Percentiles rank a stretch among this genome's conserved stretches.
These are phyloP conservation scores for Nudaria mundana DNA, from an alignment of 2,888 invertebrate genomes.

Conservation along the genomic window DNA sequence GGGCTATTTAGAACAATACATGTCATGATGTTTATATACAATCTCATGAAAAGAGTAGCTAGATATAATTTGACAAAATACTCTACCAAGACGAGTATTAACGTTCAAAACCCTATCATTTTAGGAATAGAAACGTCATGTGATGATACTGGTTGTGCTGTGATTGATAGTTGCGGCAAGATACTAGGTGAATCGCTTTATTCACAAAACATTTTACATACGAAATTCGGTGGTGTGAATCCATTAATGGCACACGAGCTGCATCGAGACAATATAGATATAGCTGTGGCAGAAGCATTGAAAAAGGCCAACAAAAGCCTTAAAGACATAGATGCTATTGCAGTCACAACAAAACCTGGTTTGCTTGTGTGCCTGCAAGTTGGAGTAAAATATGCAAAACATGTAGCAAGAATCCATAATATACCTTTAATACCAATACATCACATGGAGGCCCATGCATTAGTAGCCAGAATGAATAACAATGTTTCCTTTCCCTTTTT, in stretches of 20 bases:
- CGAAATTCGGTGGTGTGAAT: constrained; percentile 92
- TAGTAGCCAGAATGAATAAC: constrained; percentile 89
- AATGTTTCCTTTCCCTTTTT: constrained; percentile 92
- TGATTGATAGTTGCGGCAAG: constrained; percentile 86
- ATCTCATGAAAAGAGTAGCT: constrained; percentile 1
- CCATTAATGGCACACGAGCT: constrained; percentile 92
- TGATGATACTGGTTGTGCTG: constrained; percentile 97
- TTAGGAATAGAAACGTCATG: constrained; percentile 98
- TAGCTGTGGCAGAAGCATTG: constrained; percentile 86
- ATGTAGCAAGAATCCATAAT: constrained; percentile 83
- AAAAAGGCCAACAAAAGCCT: constrained; percentile 79
- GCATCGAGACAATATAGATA: constrained; percentile 89
- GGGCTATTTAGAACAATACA: background rate
- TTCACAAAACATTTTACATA: constrained; percentile 89
- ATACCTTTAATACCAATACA: constrained; percentile 97
- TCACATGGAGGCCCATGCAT: constrained; percentile 99
- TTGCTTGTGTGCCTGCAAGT: constrained; percentile 88
- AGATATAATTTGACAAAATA: background rate
- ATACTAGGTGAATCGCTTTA: constrained; percentile 90
- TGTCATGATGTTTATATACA: constrained; percentile 8
- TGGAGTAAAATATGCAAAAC: constrained; percentile 91
- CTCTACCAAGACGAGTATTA: constrained; percentile 4
- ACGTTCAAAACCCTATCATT: constrained; percentile 52
- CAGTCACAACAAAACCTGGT: constrained; percentile 96
- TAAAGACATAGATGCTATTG: constrained; percentile 90